Conservation (phyloP, 2,113 vertebrate species). For the Anoura caudifer region DNA sequence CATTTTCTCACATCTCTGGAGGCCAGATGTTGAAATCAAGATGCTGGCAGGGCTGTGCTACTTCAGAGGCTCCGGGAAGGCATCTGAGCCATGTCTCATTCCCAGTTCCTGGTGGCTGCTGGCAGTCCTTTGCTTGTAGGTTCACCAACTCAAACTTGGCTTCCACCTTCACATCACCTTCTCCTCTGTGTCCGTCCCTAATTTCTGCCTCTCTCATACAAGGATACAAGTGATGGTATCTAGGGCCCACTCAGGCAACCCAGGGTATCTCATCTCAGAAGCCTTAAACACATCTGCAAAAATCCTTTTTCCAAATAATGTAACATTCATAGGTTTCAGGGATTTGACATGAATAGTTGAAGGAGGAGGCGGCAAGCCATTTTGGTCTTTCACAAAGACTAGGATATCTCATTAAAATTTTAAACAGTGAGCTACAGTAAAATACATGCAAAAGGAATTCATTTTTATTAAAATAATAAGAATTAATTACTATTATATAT, state of each 20-base stretch:
- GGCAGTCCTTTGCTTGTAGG: background rate
- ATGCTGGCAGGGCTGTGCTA: background rate
- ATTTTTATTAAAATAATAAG: conserved; percentile 18
- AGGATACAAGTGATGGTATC: background rate
- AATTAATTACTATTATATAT: background rate
- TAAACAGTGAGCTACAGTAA: background rate
- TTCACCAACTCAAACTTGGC: background rate
- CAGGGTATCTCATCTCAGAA: background rate
- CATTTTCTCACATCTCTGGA: background rate
- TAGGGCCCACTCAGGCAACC: background rate
- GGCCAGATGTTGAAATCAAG: background rate
- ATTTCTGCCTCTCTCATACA: background rate
- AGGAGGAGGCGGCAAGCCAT: background rate
- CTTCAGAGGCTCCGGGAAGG: background rate
- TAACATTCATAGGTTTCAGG: background rate
- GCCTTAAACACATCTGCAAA: background rate
- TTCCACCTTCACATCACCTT: background rate
- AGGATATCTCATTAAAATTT: background rate
- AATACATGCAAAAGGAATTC: background rate
- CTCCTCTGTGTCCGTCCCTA: background rate
- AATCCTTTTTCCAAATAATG: background rate
- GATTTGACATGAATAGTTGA: background rate
- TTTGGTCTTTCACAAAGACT: background rate
- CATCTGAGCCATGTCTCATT: background rate
- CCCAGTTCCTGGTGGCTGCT: background rate